Evolutionary conservation across 2,113 vertebrate species (phyloP), one percentile per base, ranked within the genome.

Genomic region (Ctenodactylus gundi): DNA sequence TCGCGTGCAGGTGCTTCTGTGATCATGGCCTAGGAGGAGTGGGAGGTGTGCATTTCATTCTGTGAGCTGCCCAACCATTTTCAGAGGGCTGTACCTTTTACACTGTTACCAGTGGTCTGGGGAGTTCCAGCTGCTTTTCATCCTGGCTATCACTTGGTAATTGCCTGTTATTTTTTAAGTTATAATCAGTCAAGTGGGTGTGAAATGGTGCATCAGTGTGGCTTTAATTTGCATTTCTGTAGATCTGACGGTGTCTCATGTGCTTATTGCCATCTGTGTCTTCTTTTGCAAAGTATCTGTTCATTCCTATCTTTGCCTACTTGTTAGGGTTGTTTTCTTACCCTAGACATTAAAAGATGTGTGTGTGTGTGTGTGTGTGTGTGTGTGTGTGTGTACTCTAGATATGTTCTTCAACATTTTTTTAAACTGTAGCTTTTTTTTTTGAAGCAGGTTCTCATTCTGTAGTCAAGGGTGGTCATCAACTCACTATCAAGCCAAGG

Each of bases 281-380:
- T 70, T 88, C 60, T 86, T 94, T 76, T 15, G 20, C 57, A 36
- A 78, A 20, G 18, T 65, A 25, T 85, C 46, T 94, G n/a, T 57
- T 62, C 17, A 20, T 76, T 49, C 77, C 46, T 73, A n/a, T n/a
- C n/a, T 93, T 60, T 51, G 29, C 2, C 10, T 31, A 31, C 46
- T 78, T 68, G 75, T 78, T 72, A 55, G 77, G 13, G 27, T 92
- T 84, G 23, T 78, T 94, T 90, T 75, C 36, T 91, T 85, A 27
- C 18, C 78, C 8, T 60, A 73, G 67, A 82, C 39, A 92, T 64
- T 78, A 46, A 53, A 85, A 46, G 57, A 34, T 84, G n/a, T n/a
- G n/a, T n/a, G n/a, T n/a, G n/a, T n/a, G n/a, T n/a, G n/a, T n/a
- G n/a, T n/a, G n/a, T n/a, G n/a, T n/a, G n/a, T n/a, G n/a, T n/a